These are phyloP conservation scores for Plestiodon gilberti DNA, from an alignment of 2,113 vertebrate genomes.

Conservation along the genomic window DNA sequence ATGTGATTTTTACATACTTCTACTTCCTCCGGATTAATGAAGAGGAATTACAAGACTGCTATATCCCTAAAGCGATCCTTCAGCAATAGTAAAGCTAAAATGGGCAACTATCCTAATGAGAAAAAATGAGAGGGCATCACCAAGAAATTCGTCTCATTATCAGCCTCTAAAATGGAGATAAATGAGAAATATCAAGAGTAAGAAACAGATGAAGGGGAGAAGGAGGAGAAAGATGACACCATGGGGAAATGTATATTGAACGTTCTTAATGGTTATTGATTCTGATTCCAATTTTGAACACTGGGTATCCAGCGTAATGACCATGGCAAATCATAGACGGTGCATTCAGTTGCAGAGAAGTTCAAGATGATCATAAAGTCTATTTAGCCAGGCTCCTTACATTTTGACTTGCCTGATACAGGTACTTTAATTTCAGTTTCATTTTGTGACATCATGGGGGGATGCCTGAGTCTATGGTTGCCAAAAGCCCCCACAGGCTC, in stretches of 20 bases:
- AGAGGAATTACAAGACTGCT: conserved; percentile 62
- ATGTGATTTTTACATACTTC: conserved; percentile 66
- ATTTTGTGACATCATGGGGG: neutral
- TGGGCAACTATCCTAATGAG: conserved; percentile 57
- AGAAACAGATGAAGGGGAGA: neutral
- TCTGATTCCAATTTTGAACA: neutral
- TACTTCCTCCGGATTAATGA: conserved; percentile 63
- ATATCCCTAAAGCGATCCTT: conserved; percentile 61
- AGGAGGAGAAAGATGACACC: neutral
- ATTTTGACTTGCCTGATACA: neutral
- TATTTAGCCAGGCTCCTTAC: neutral
- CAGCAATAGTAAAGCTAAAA: conserved; percentile 41
- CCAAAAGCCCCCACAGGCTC: neutral
- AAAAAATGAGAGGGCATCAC: conserved; percentile 65
- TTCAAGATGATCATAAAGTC: neutral
- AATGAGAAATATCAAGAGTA: conserved; percentile 47
- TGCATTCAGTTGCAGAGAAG: neutral
- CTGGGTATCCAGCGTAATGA: neutral
- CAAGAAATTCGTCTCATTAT: conserved; percentile 59
- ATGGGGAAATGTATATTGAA: conserved; percentile 34
- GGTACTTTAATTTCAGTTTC: neutral
- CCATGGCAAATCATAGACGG: neutral
- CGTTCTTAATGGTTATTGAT: conserved; percentile 9
- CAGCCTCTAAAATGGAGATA: conserved; percentile 64
- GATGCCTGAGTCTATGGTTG: neutral